A percentile compares a stretch with the other conserved stretches of the same genome.
Evolutionary conservation across 2,113 vertebrate genomes (phyloP).

Genomic region (Eulacestoma nigropectus): DNA sequence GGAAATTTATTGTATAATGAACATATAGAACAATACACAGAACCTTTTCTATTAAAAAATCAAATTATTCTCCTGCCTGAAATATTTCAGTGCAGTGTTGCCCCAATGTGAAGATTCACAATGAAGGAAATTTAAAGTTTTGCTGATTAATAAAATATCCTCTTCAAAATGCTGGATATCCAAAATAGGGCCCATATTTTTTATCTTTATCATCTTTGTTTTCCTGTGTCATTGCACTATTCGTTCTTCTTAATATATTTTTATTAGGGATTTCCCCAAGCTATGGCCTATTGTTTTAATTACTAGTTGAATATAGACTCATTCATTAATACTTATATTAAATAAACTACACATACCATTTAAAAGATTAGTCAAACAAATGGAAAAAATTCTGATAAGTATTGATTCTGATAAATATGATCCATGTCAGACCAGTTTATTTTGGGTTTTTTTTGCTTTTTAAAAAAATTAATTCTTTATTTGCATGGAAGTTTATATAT

Average conservation of each 20-base stretch:
- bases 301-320: background rate
- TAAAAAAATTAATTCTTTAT: background rate
- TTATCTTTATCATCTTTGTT: background rate
- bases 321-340: background rate
- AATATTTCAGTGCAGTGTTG: background rate
- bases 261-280: background rate
- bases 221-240: background rate
- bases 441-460: background rate
- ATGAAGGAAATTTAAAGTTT: background rate
- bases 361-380: background rate
- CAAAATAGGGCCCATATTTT: background rate
- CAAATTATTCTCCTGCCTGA: background rate
- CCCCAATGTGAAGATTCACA: background rate
- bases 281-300: background rate
- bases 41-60: background rate
- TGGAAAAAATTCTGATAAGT: background rate
- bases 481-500: background rate
- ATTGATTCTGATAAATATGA: no score
- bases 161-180: background rate
- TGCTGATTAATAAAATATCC: background rate
- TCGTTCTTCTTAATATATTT: background rate
- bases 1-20: background rate
- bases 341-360: fast-evolving
- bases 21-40: background rate
- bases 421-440: background rate